Evolutionary conservation across 2,113 vertebrate species (phyloP), one percentile per base, ranked within the genome.

Genomic region (Brachyhypopomus occidentalis): DNA sequence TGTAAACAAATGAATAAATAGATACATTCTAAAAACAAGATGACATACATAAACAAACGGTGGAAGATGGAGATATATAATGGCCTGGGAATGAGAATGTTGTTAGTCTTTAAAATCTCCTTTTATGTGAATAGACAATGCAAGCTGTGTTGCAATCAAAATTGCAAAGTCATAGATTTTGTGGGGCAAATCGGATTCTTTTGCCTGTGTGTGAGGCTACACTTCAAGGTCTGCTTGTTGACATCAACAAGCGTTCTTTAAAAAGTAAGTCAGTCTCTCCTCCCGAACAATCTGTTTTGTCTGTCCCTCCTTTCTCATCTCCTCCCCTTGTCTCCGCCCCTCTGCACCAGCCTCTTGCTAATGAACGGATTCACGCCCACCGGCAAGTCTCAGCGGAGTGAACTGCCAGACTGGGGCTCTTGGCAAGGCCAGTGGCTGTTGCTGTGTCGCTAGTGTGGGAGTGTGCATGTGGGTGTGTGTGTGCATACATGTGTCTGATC

Each of bases 341-440:
- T 45, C 41, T 45, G 41, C 41, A 8, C 62, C 36, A 22, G 22
- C 14, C 19, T 72, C 16, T n/a, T 45, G 52, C 66, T 84, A 80
- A 80, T 80, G 73, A 84, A 76, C 45, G 58, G 34, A 75, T 72
- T 80, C 74, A 77, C 67, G 66, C 14, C 66, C 45, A 22, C 77
- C 55, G 41, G 55, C 38, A 27, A 3, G 17, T 59, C 75, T 79
- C 71, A 2, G 52, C 20, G 58, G 77, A 60, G 55, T 67, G 56
- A 41, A 55, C 16, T 5, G 66, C 2, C n/a, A 67, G 30, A 48
- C 45, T 8, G 11, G 52, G 62, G 14, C 59, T 7, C 79, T 75
- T 20, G 1, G 73, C 48, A 45, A 23, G 41, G 71, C 66, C 8
- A 12, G 56, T 45, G 22, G 67, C 45, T 30, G 56, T 9, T 36